Evolutionary conservation across 2,797 vertebrate species (phyloP).

Genomic region (Galagoides demidoff): DNA sequence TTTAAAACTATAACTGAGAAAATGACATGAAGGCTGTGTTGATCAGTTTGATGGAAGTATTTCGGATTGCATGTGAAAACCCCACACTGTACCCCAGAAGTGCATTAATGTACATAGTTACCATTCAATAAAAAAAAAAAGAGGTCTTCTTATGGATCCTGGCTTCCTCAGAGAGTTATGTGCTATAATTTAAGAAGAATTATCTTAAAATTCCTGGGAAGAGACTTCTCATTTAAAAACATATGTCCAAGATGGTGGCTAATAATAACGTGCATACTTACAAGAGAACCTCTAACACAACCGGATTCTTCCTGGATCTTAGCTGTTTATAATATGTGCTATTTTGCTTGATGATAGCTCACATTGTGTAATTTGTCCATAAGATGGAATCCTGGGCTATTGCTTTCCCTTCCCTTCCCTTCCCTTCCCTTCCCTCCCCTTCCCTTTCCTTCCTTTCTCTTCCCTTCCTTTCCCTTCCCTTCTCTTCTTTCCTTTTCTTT

Average conservation of each 20-base stretch:
- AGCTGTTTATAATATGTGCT: not conserved
- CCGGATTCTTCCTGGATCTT: not conserved
- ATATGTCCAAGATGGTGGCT: not conserved
- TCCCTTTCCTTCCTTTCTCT: too few species aligned
- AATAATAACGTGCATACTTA: conserved; percentile 50
- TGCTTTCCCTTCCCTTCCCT: not conserved
- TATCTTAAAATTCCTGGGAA: conserved; percentile 45
- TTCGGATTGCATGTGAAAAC: too few species aligned
- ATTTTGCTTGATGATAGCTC: not conserved
- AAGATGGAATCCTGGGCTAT: not conserved
- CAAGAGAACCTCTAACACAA: conserved; percentile 28
- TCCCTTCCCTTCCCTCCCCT: too few species aligned
- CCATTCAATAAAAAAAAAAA: too few species aligned
- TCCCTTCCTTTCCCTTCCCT: not conserved
- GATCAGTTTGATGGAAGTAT: too few species aligned
- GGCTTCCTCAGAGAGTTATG: not conserved
- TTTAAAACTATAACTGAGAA: too few species aligned
- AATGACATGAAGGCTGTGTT: too few species aligned
- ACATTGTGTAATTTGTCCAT: not conserved
- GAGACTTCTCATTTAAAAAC: not conserved
- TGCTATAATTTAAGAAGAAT: conserved; percentile 45
- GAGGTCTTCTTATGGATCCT: not conserved
- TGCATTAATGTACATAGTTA: too few species aligned
- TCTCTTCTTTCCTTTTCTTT: too few species aligned
- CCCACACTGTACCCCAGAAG: too few species aligned